Percentiles rank a stretch among this genome's conserved stretches.
phyloP scores from a whole-genome alignment of 1,140 invertebrate species.

The Armadillidium nasatum region DNA sequence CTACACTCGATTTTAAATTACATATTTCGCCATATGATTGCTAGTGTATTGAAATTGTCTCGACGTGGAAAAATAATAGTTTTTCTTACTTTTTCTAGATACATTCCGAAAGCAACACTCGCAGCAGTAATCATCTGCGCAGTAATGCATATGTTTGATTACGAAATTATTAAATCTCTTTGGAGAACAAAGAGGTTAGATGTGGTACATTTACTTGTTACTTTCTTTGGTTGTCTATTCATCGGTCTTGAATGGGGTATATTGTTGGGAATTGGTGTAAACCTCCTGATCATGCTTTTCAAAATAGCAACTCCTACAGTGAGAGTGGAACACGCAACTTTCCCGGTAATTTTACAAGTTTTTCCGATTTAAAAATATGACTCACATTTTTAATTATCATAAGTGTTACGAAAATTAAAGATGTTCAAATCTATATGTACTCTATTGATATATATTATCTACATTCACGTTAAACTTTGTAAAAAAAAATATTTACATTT shows the following conservation, averaged over 20 bases:
- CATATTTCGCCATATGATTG: too few relatives aligned
- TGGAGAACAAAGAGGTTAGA: slow-evolving; percentile 63
- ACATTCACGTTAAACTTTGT: too few relatives aligned
- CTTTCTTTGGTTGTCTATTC: slow-evolving; percentile 75
- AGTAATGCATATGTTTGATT: slow-evolving; percentile 87
- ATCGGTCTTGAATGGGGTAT: slow-evolving; percentile 86
- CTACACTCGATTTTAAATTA: slow-evolving; percentile 30
- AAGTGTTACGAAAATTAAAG: too few relatives aligned
- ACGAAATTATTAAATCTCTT: slow-evolving; percentile 75
- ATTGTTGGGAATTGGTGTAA: slow-evolving; percentile 75
- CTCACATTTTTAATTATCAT: too few relatives aligned
- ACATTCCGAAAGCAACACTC: slow-evolving; percentile 65
- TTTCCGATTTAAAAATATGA: too few relatives aligned
- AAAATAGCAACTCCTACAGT: slow-evolving; percentile 79
- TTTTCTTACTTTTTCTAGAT: slow-evolving; percentile 47
- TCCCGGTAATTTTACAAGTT: slow-evolving; percentile 13
- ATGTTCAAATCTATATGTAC: too few relatives aligned
- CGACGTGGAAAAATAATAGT: slow-evolving; percentile 14
- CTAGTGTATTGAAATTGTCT: too few relatives aligned
- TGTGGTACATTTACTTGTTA: slow-evolving; percentile 67
- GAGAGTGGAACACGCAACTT: slow-evolving; percentile 50
- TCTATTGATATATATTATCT: too few relatives aligned
- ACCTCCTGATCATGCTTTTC: slow-evolving; percentile 78
- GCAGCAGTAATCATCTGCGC: slow-evolving; percentile 74
- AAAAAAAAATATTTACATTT: too few relatives aligned